phyloP scores from a whole-genome alignment of 2,113 vertebrate genomes.

The Seriola aureovittata region DNA sequence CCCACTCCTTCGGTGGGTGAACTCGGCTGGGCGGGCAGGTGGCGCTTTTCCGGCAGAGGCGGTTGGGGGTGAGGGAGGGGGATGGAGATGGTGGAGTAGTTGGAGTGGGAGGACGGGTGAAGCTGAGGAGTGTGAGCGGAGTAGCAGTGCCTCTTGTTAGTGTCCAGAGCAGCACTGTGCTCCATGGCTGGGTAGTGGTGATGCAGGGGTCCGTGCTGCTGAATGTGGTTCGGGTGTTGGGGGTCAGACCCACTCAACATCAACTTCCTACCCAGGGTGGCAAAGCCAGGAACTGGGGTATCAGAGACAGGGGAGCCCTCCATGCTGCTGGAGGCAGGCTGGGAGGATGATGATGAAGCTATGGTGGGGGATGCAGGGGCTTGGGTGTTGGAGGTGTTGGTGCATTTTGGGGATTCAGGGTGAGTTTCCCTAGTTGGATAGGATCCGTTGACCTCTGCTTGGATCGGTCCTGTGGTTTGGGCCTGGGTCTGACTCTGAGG shows the following conservation, averaged over 20 bases:
- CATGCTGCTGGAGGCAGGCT: constrained; percentile 67
- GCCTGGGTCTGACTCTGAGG: constrained; percentile 50
- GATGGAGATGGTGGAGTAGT: constrained; percentile 77
- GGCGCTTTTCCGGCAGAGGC: constrained; percentile 90
- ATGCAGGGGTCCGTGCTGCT: constrained; percentile 60
- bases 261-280: constrained; percentile 83
- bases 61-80: constrained; percentile 84
- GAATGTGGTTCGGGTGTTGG: constrained; percentile 53
- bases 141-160: constrained; percentile 72
- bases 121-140: constrained; percentile 67
- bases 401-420: constrained; percentile 59
- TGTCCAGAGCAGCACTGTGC: constrained; percentile 62
- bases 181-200: constrained; percentile 64
- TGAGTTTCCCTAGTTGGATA: constrained; percentile 31
- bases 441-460: constrained; percentile 59
- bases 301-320: constrained; percentile 84
- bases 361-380: constrained; percentile 61
- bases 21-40: constrained; percentile 62
- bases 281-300: constrained; percentile 82
- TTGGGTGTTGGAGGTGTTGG: constrained; percentile 1
- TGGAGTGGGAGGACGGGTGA: constrained; percentile 61
- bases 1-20: constrained; percentile 63
- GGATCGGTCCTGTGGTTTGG: background rate
- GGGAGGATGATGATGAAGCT: constrained; percentile 65
- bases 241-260: constrained; percentile 77